A percentile compares a stretch with the other conserved stretches of the same genome.
phyloP scores from a whole-genome alignment of 2,888 invertebrate species.

The Eupeodes latifasciatus region DNA sequence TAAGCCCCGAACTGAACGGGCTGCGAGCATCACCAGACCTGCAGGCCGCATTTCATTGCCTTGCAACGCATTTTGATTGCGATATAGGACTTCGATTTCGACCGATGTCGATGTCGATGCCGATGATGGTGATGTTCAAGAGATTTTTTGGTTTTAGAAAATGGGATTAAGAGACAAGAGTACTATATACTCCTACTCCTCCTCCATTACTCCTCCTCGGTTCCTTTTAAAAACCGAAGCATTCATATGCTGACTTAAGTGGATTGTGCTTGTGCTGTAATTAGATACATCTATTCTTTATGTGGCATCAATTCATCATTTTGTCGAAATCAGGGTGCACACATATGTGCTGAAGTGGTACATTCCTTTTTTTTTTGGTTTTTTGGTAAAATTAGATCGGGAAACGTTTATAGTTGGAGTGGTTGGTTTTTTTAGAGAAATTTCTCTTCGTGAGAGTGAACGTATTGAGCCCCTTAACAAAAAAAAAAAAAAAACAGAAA shows the following conservation, averaged over 20 bases:
- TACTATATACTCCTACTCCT: not conserved
- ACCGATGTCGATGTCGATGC: too few relatives aligned
- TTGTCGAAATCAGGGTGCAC: slow-evolving; percentile 63
- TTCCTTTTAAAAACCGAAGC: slow-evolving; percentile 31
- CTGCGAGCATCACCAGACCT: not conserved
- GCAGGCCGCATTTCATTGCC: slow-evolving; percentile 35
- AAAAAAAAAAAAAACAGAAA: too few relatives aligned
- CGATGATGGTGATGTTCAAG: slow-evolving; percentile 32
- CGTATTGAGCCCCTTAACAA: not conserved
- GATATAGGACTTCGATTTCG: slow-evolving; percentile 47
- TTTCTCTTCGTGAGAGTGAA: slow-evolving; percentile 29
- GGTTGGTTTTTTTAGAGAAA: not conserved
- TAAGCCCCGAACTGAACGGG: not conserved
- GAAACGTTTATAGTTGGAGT: slow-evolving; percentile 21
- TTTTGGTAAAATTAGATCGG: slow-evolving; percentile 45
- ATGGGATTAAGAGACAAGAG: slow-evolving; percentile 61
- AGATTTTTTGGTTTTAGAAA: slow-evolving; percentile 48
- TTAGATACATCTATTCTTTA: slow-evolving; percentile 70
- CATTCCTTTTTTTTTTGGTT: slow-evolving; percentile 30
- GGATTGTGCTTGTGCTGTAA: slow-evolving; percentile 62
- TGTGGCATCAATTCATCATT: slow-evolving; percentile 75
- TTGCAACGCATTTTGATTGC: slow-evolving; percentile 43
- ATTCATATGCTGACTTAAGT: slow-evolving; percentile 48
- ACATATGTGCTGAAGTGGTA: slow-evolving; percentile 70
- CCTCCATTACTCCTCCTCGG: not conserved